Percentiles rank a stretch among this genome's conserved stretches.
Conservation (phyloP, 2,113 vertebrate genomes). For the Paradoxurus hermaphroditus region DNA sequence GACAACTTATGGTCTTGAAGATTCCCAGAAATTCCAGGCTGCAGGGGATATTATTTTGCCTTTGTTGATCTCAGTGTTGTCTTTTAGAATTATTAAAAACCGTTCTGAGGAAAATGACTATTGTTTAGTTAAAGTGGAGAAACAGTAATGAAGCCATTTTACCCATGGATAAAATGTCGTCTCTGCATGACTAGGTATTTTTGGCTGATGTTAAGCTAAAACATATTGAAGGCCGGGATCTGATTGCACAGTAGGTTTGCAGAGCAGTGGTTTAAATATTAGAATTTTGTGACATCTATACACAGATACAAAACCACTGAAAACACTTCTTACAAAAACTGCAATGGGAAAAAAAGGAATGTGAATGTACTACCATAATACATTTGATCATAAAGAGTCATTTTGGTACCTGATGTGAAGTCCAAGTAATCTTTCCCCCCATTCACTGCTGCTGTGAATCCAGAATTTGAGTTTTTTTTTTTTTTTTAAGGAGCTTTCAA, state of each 20-base stretch:
- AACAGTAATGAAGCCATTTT: not conserved
- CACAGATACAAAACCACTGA: not conserved
- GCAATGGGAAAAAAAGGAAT: not conserved
- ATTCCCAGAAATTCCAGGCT: not conserved
- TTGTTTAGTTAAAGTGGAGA: not conserved
- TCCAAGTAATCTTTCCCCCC: not conserved
- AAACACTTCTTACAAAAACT: not conserved
- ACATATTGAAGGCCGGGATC: not conserved
- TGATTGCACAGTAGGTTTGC: not conserved
- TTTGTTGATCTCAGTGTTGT: not conserved
- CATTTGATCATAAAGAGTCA: not conserved
- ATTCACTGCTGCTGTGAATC: slow-evolving; percentile 6
- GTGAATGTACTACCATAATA: not conserved
- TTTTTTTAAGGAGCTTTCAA: slow-evolving; percentile 10
- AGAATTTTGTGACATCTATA: not conserved
- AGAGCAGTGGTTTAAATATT: not conserved
- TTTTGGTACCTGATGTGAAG: slow-evolving; percentile 15
- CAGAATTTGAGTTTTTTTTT: slow-evolving; percentile 21
- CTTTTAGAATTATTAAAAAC: slow-evolving; percentile 41
- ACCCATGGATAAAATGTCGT: not conserved
- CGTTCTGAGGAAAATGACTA: not conserved
- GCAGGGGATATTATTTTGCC: not conserved
- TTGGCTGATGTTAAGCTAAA: not conserved
- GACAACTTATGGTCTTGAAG: slow-evolving; percentile 15
- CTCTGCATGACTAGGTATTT: not conserved